These are phyloP conservation scores for Polyodon spathula DNA, from an alignment of 2,113 vertebrate species.

Conservation along the genomic window DNA sequence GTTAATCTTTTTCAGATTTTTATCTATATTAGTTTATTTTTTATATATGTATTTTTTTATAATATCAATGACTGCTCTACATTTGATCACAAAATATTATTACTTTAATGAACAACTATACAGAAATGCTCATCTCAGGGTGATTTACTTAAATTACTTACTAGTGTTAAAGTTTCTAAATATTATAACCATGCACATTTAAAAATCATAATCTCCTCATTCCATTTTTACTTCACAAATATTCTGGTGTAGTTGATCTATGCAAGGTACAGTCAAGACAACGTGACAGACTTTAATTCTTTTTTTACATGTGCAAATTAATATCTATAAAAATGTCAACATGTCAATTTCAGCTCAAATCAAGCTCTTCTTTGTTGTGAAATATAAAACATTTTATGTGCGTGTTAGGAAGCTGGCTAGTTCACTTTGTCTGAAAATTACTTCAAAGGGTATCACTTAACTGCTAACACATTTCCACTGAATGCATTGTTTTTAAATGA, in stretches of 20 bases:
- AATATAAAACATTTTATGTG: slow-evolving; percentile 52
- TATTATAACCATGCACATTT: slow-evolving; percentile 11
- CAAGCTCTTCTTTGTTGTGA: slow-evolving; percentile 47
- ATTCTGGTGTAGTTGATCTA: slow-evolving; percentile 35
- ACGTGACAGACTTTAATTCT: slow-evolving; percentile 20
- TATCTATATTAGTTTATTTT: slow-evolving; percentile 13
- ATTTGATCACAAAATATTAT: no score
- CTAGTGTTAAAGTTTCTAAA: not conserved
- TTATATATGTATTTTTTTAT: not conserved
- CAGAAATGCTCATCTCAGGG: no score
- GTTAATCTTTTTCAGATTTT: slow-evolving; percentile 25
- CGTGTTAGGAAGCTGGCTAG: slow-evolving; percentile 38
- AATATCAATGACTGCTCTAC: no score
- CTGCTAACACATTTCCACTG: slow-evolving; percentile 66
- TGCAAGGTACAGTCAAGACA: slow-evolving; percentile 12
- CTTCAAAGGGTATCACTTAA: slow-evolving; percentile 68
- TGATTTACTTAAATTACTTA: no score
- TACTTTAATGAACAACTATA: no score
- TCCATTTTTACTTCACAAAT: slow-evolving; percentile 29
- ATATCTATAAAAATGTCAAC: slow-evolving; percentile 34
- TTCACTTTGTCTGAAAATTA: slow-evolving; percentile 52
- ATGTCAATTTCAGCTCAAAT: slow-evolving; percentile 27
- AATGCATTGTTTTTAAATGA: slow-evolving; percentile 83
- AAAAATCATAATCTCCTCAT: slow-evolving; percentile 15
- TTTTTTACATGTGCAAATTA: slow-evolving; percentile 43